These are phyloP conservation scores for Cherax quadricarinatus DNA, from an alignment of 1,140 invertebrate species.

Conservation along the genomic window DNA sequence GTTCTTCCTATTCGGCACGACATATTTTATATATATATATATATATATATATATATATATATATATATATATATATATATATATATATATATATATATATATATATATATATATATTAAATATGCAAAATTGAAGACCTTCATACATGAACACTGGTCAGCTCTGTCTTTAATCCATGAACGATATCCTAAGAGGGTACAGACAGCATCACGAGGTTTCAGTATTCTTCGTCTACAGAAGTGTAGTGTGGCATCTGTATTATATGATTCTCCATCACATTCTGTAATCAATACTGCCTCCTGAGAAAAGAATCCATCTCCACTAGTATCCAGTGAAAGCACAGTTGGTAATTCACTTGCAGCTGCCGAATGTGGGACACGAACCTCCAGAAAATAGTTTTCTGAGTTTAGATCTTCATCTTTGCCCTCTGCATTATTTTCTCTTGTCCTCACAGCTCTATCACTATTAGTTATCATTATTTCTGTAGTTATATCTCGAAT, in stretches of 20 bases:
- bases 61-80: no score
- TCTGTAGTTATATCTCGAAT: no score
- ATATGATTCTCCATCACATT: slow-evolving; percentile 46
- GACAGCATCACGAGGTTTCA: slow-evolving; percentile 48
- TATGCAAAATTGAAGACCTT: slow-evolving; percentile 33
- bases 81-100: no score
- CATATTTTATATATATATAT: no score
- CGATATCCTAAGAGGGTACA: slow-evolving; percentile 38
- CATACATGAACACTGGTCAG: slow-evolving; percentile 8
- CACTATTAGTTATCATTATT: not conserved
- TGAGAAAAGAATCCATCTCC: not conserved
- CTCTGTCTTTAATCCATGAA: slow-evolving; percentile 42
- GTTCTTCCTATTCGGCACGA: no score
- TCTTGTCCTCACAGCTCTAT: not conserved
- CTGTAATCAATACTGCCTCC: slow-evolving; percentile 48
- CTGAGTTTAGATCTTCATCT: not conserved
- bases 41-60: no score
- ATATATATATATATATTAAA: no score
- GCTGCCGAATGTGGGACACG: not conserved
- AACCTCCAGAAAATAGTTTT: not conserved
- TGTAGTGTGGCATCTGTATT: slow-evolving; percentile 46
- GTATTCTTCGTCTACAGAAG: slow-evolving; percentile 42
- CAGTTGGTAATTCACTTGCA: no score
- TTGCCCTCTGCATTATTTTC: not conserved
- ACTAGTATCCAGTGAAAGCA: not conserved